Percentiles rank a stretch among this genome's conserved stretches.
Evolutionary conservation across 2,888 invertebrate species (phyloP).

Genomic region (Melangyna quadrimaculata): DNA sequence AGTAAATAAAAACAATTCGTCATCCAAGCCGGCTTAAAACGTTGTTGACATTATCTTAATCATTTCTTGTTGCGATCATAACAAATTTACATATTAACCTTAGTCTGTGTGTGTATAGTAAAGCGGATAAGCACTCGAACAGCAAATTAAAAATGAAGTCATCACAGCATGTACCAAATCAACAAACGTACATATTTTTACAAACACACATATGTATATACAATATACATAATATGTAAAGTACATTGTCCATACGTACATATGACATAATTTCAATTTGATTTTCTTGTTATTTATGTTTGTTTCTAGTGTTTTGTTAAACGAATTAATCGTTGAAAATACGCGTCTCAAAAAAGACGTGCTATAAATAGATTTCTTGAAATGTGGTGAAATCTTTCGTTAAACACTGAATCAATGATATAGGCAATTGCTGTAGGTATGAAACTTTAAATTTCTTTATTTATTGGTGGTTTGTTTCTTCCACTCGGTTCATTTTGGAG

Average conservation of each 20-base stretch:
- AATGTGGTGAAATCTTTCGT: background rate
- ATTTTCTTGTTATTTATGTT: conserved; percentile 42
- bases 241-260: too few species aligned
- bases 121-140: conserved; percentile 10
- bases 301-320: conserved; percentile 9
- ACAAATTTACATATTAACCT: background rate
- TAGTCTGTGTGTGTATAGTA: background rate
- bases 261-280: conserved; percentile 61
- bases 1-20: background rate
- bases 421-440: background rate
- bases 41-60: background rate
- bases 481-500: too few species aligned
- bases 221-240: too few species aligned
- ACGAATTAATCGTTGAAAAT: background rate
- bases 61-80: background rate
- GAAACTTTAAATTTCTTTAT: background rate
- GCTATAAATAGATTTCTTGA: background rate
- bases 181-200: background rate
- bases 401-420: background rate
- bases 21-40: conserved; percentile 4
- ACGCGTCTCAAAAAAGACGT: background rate
- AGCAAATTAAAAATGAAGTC: conserved; percentile 53
- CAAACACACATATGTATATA: background rate
- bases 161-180: conserved; percentile 19
- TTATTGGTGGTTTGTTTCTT: too few species aligned